Percentiles rank a stretch among this genome's conserved stretches.
Evolutionary conservation across 2,113 vertebrate species (phyloP).

Genomic region (Gambusia affinis): DNA sequence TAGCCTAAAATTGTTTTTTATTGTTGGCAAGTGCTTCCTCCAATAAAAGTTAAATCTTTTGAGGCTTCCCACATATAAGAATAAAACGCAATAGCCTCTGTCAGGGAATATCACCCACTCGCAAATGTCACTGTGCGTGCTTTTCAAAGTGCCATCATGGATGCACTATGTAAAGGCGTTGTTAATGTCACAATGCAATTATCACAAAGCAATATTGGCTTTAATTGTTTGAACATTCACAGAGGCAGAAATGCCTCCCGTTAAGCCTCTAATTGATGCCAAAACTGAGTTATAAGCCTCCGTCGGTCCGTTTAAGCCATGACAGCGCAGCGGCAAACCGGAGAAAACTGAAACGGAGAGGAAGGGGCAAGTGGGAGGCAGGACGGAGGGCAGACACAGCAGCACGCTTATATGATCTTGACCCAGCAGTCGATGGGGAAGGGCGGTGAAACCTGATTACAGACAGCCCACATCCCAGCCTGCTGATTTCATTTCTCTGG

Average conservation of each 20-base stretch:
- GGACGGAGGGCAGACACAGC: conserved; percentile 65
- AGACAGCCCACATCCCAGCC: conserved; percentile 68
- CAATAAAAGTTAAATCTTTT: conserved; percentile 21
- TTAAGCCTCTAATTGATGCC: conserved; percentile 24
- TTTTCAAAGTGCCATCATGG: conserved; percentile 2
- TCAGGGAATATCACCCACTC: neutral
- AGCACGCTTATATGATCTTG: conserved; percentile 64
- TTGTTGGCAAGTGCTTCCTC: conserved; percentile 16
- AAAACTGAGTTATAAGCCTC: neutral
- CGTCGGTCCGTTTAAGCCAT: neutral
- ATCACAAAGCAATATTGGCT: neutral
- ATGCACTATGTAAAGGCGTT: conserved; percentile 9
- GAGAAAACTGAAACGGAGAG: conserved; percentile 34
- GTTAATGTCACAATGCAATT: conserved; percentile 17
- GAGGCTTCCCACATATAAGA: conserved; percentile 7
- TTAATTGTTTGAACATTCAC: conserved; percentile 18
- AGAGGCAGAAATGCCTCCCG: conserved; percentile 4
- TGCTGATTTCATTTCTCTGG: conserved; percentile 69
- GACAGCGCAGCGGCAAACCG: conserved; percentile 8
- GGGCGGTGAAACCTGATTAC: conserved; percentile 73
- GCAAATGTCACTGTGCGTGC: conserved; percentile 2
- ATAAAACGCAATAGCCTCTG: neutral
- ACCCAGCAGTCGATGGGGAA: conserved; percentile 70
- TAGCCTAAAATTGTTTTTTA: conserved; percentile 1
- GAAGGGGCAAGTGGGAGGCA: conserved; percentile 31